Evolutionary conservation across 1,140 invertebrate species (phyloP), one percentile per base, ranked within the genome.

Genomic region (Drosophila bocqueti): DNA sequence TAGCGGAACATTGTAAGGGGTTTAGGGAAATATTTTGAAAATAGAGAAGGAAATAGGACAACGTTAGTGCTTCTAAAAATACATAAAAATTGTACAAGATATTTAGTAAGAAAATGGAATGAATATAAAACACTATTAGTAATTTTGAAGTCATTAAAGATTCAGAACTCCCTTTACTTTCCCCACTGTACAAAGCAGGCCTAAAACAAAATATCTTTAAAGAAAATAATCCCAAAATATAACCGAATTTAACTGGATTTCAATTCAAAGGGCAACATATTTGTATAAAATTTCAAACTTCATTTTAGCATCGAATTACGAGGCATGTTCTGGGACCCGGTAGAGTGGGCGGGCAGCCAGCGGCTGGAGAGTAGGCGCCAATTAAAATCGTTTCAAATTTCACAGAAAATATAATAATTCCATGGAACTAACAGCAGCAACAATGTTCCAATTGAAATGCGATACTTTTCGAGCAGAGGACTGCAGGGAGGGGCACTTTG

Each of bases 241-340:
- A 66, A 45, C 29, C 15, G 65, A 83, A 72, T 69, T 89, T 40
- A 74, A 68, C 76, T 66, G 60, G 29, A 72, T 77, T 68, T 75
- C 75, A 43, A 78, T 71, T 60, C 26, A 49, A 40, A 73, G 43
- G 50, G 64, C 71, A 64, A 83, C 46, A 79, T 75, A 83, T 87
- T 78, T 89, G 81, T 89, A 89, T 89, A 89, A 90, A 82, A 89
- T 90, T 89, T 89, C 85, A 90, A 89, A 90, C 24, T 79, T 89
- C 63, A 73, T 54, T 89, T 85, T 29, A 68, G 85, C 85, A 90
- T 89, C 85, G 75, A 87, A 76, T 87, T 87, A 89, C 84, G 81
- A 47, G 74, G 66, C 84, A 84, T 87, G 84, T 87, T 86, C 38
- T 15, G 29, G 29, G 29, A 29, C 6, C 54, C 38, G 31, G 31